Base-by-base conservation (phyloP, 2,797 vertebrate genomes). In the Neostethus bicornis region DNA sequence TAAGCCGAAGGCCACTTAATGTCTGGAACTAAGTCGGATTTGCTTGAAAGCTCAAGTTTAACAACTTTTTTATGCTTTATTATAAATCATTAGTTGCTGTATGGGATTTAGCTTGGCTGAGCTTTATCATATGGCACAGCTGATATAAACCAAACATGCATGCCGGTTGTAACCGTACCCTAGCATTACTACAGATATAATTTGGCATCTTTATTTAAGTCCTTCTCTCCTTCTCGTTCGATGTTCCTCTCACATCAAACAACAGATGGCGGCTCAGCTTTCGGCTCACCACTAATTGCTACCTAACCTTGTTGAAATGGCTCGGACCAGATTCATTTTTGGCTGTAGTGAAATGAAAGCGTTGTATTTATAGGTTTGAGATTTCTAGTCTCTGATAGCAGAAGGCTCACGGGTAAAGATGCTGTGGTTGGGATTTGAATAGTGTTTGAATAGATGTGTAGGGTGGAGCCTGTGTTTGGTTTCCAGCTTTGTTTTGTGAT, bases 231-330 rank as follows among this genome's bases (percentile, higher is more conserved):
- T 51, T 43, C 56, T 55, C 58, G 55, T 79, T 72, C 63, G 52
- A 70, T 34, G 61, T 54, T 51, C 14, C 32, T 9, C 50, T 64
- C 28, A 31, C 66, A 78, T 85, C 77, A 81, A 74, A 73, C 24
- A 26, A 9, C 24, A 11, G 13, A 5, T 44, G 17, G 39, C 8
- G 24, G 5, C 43, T 21, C 44, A 44, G 42, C 16, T 16, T 66
- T 47, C 46, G 13, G 69, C 58, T 75, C 28, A 61, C 85, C 87
- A 85, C 86, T 88, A 89, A 90, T 85, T 89, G 77, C 79, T 62
- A 32, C 56, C 63, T 56, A 59, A 59, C 72, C 51, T 31, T 47
- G 11, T 59, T 49, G 46, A 62, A 52, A 48, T 16, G 51, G 23
- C 44, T 51, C 48, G 44, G 66, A 76, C 62, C 3, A 8, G 53